Evolutionary conservation across 2,113 vertebrate genomes (phyloP).

Genomic region (Pedetes capensis): DNA sequence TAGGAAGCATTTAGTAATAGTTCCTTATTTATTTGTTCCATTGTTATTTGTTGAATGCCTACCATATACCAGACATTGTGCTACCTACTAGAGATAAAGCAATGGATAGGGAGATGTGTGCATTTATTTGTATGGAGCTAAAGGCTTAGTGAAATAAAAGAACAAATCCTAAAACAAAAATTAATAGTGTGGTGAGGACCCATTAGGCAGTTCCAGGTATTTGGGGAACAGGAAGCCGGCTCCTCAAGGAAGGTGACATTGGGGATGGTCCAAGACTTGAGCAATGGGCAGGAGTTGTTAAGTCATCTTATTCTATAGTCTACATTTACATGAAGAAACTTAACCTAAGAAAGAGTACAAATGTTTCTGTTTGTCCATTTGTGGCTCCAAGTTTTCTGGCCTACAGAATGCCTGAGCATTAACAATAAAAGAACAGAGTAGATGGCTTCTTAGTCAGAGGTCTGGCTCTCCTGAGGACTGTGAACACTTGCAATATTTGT

Average conservation of each 20-base stretch:
- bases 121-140: neutral
- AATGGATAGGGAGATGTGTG: neutral
- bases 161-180: neutral
- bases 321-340: neutral
- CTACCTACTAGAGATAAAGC: neutral
- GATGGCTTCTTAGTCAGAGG: neutral
- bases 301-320: neutral
- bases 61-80: neutral
- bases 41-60: neutral
- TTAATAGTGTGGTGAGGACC: neutral
- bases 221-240: neutral
- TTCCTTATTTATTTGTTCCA: neutral
- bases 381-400: neutral
- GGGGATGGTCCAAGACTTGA: neutral
- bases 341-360: neutral
- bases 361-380: neutral
- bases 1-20: neutral
- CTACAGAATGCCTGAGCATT: neutral
- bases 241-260: neutral
- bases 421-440: neutral
- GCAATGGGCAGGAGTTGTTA: neutral
- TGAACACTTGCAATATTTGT: neutral
- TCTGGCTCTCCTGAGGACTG: neutral
- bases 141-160: neutral
- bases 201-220: neutral